Base-by-base conservation (phyloP, 2,888 invertebrate species). In the Macrosiphum euphorbiae region DNA sequence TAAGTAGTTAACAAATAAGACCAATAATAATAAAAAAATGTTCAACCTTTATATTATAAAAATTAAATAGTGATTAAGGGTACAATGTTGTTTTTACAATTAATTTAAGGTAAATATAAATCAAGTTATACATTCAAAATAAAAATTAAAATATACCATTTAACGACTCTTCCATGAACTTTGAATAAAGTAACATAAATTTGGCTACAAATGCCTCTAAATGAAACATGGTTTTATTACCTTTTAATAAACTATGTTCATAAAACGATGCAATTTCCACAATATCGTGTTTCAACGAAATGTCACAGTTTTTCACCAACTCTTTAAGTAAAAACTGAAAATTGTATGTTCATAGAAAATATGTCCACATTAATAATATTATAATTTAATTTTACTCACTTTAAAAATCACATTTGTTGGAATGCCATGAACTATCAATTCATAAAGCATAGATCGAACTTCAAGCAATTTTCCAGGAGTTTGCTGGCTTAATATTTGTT, bases 161-260 rank as follows among this genome's bases (percentile, higher is more conserved):
- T 41, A 95, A 84, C 41, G 95, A 94, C 41, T 97, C 97, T 95
- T 98, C 98, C 96, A 98, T 97, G 96, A 98, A 99, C 95, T 97
- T 97, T 95, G 98, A 98, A 96, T 99, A 99, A 95, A 98, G 97
- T 67, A 97, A 97, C 99, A 99, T 99, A 96, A 99, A 99, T 95
- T 98, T 98, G 0, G 99, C 99, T 90, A 99, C 98, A 96, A 99
- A 99, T 5, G 99, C 99, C 96, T 99, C 99, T 92, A 99, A 96
- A 96, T 99, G 99, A 95, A 99, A 99, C 95, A 99, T 99, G 47
- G 98, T 97, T 96, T 99, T 99, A 95, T 98, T 98, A 41, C 99
- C 99, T 94, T 97, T 97, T 95, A 98, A 97, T 97, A 99, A 97
- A 95, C 98, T 97, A 95, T 99, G 98, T 96, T 99, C 99, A 96